A percentile compares a stretch with the other conserved stretches of the same genome.
Evolutionary conservation across 2,797 vertebrate genomes (phyloP).

Genomic region (Geotrypetes seraphini): DNA sequence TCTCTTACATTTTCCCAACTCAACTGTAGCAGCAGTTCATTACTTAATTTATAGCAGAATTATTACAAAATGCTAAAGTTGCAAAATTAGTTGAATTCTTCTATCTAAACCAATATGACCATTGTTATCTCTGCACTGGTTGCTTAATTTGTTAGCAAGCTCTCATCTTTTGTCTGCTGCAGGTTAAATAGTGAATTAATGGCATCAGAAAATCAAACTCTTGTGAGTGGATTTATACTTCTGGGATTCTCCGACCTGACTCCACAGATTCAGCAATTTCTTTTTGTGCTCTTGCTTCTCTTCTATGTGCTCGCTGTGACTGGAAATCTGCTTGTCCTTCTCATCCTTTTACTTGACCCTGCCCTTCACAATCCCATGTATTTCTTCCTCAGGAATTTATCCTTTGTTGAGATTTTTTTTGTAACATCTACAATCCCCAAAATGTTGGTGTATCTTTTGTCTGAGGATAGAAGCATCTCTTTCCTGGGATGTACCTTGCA

Average conservation of each 20-base stretch:
- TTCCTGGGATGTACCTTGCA: constrained; percentile 8
- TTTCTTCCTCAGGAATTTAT: constrained; percentile 23
- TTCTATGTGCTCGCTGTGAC: constrained; percentile 9
- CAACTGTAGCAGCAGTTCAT: too few relatives aligned
- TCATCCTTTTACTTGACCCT: constrained; percentile 3
- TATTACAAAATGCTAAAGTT: too few relatives aligned
- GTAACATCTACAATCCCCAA: constrained; percentile 20
- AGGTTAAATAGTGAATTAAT: too few relatives aligned
- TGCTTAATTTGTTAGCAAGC: too few relatives aligned
- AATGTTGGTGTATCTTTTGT: constrained; percentile 14
- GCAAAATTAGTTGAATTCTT: too few relatives aligned
- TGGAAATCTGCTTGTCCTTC: constrained; percentile 16
- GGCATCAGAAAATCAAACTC: too few relatives aligned
- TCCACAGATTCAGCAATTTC: constrained; percentile 7
- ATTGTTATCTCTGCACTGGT: too few relatives aligned
- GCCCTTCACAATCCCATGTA: constrained; percentile 19
- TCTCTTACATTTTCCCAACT: too few relatives aligned
- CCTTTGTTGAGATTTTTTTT: constrained; percentile 23
- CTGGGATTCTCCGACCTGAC: constrained; percentile 5
- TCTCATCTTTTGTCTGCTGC: too few relatives aligned
- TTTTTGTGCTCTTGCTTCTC: constrained; percentile 10
- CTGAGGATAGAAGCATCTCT: constrained; percentile 7
- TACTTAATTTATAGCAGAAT: too few relatives aligned
- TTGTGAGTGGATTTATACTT: constrained; percentile 7
- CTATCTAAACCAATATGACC: too few relatives aligned